These are phyloP conservation scores for Augiades crinisus DNA, from an alignment of 2,888 invertebrate species.

Conservation along the genomic window DNA sequence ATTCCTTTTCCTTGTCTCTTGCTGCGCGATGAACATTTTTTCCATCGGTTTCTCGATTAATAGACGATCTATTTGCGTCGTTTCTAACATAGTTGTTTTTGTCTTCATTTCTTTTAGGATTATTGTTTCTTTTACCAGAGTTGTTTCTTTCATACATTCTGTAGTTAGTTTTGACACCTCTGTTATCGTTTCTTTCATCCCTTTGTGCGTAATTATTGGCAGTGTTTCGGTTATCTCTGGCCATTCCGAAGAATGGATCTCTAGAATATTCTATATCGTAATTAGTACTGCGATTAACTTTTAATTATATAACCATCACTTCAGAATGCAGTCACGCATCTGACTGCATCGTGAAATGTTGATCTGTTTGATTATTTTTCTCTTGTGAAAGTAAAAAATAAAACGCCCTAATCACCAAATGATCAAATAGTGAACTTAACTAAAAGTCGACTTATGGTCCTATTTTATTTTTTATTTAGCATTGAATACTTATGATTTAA, in stretches of 20 bases:
- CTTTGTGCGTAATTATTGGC: conserved; percentile 26
- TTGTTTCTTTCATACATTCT: conserved; percentile 61
- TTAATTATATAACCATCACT: too few relatives aligned
- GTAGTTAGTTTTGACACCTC: conserved; percentile 24
- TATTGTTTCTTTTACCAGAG: conserved; percentile 47
- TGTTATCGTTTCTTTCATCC: conserved; percentile 6
- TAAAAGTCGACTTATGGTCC: too few relatives aligned
- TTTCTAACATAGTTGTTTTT: conserved; percentile 36
- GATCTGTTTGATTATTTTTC: too few relatives aligned
- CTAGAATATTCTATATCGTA: conserved; percentile 68
- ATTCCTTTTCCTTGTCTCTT: conserved; percentile 43
- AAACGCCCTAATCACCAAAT: too few relatives aligned
- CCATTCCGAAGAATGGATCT: conserved; percentile 62
- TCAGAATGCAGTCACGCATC: too few relatives aligned
- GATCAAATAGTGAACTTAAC: too few relatives aligned
- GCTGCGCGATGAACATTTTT: conserved; percentile 32
- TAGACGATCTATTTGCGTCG: conserved; percentile 47
- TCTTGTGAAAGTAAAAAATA: too few relatives aligned
- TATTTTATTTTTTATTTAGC: too few relatives aligned
- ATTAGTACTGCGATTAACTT: conserved; percentile 62
- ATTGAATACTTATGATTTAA: too few relatives aligned
- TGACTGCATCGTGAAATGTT: too few relatives aligned
- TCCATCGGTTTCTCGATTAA: conserved; percentile 42
- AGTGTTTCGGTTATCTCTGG: conserved; percentile 39
- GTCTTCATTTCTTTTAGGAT: conserved; percentile 36